A percentile compares a stretch with the other conserved stretches of the same genome.
Evolutionary conservation across 2,797 vertebrate genomes (phyloP).

Genomic region (Sciaenops ocellatus): DNA sequence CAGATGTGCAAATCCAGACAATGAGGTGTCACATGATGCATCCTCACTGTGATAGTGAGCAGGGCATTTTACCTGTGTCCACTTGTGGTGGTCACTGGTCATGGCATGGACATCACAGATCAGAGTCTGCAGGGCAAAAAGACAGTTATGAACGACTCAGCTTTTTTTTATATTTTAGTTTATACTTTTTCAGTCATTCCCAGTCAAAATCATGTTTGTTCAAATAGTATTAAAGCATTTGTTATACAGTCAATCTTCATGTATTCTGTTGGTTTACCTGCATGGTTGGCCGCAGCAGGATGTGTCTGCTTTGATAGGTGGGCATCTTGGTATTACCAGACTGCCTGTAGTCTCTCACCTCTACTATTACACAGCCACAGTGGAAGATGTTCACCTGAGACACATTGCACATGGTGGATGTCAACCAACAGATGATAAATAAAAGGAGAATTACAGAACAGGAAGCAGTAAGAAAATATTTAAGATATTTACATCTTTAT

Average conservation of each 20-base stretch:
- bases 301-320: conserved; percentile 94
- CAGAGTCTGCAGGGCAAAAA: conserved; percentile 81
- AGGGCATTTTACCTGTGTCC: conserved; percentile 92
- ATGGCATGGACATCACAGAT: conserved; percentile 98
- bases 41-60: background rate
- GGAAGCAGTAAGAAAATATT: background rate
- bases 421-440: conserved; percentile 17
- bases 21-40: background rate
- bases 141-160: background rate
- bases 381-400: conserved; percentile 98
- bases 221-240: background rate
- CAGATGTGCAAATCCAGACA: background rate
- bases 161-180: background rate
- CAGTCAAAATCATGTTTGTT: background rate
- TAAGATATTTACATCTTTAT: too few relatives aligned
- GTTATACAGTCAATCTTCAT: too few relatives aligned
- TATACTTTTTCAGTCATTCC: background rate
- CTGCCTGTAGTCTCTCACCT: conserved; percentile 97
- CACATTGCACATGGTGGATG: background rate
- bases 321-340: conserved; percentile 95
- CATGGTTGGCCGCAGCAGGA: conserved; percentile 97
- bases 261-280: conserved; percentile 84
- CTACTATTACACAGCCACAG: conserved; percentile 97
- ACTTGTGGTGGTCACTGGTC: conserved; percentile 99
- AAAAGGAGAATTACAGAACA: background rate